Conservation (phyloP, 64 coral and sea anemone species). For the Stichodactyla mertensii region DNA sequence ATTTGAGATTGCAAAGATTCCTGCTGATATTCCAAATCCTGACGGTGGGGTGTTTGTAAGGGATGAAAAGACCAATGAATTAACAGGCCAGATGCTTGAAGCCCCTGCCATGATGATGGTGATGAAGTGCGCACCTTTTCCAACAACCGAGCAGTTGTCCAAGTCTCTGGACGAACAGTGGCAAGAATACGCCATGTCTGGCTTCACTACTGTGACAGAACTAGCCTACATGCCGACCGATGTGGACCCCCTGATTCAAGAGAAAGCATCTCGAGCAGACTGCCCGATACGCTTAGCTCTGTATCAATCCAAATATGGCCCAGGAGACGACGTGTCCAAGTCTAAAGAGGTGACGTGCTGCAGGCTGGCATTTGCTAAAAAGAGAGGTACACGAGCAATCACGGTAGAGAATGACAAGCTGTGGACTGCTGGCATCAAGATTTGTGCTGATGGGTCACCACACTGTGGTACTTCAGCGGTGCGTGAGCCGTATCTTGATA, state of each 20-base stretch:
- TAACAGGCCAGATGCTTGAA: constrained; percentile 23
- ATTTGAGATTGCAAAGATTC: constrained; percentile 11
- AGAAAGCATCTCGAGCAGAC: neutral
- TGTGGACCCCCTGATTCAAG: neutral
- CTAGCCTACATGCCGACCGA: neutral
- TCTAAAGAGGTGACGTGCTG: neutral
- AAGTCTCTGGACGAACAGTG: neutral
- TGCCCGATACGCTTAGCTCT: constrained; percentile 22
- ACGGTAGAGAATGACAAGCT: constrained; percentile 23
- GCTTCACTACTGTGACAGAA: constrained; percentile 31
- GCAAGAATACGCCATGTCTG: neutral
- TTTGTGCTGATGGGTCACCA: constrained; percentile 49
- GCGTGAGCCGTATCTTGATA: constrained; percentile 27
- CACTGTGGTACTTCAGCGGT: constrained; percentile 52
- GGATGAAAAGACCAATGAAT: neutral
- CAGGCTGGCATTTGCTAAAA: neutral
- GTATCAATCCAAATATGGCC: neutral
- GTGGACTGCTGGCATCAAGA: constrained; percentile 42
- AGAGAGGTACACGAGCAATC: neutral
- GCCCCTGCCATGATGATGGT: neutral
- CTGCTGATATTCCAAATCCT: neutral
- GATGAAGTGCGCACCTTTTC: neutral
- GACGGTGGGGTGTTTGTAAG: neutral
- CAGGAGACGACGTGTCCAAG: neutral
- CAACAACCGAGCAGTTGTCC: neutral